phyloP scores from a whole-genome alignment of 1,140 invertebrate genomes.

The Zaprionus ornatus region DNA sequence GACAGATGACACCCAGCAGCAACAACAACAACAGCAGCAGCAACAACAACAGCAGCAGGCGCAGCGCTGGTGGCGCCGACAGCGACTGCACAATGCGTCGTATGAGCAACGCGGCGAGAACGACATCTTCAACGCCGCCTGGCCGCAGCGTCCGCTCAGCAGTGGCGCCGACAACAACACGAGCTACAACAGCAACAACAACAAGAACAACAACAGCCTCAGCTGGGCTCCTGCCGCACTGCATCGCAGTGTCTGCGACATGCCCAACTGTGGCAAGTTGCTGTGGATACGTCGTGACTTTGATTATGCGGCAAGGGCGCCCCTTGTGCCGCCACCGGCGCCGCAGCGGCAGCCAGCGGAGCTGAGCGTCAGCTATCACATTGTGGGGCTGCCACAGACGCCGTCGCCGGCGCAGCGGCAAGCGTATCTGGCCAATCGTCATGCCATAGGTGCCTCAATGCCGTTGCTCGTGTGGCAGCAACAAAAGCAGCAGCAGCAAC shows the following conservation, averaged over 20 bases:
- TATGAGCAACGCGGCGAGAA: not conserved
- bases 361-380: conserved; percentile 56
- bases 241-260: conserved; percentile 64
- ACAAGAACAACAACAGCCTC: not conserved
- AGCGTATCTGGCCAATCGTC: conserved; percentile 75
- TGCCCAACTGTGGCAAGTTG: conserved; percentile 79
- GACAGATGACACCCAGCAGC: conserved; percentile 26
- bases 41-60: conserved; percentile 15
- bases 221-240: conserved; percentile 14
- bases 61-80: conserved; percentile 36
- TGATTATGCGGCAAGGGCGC: conserved; percentile 38
- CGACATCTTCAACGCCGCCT: conserved; percentile 28
- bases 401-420: conserved; percentile 64
- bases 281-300: conserved; percentile 65
- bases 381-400: conserved; percentile 75
- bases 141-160: conserved; percentile 55
- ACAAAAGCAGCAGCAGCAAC: conserved; percentile 40
- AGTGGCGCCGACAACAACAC: conserved; percentile 40
- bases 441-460: conserved; percentile 72
- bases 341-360: conserved; percentile 13
- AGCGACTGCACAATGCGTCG: conserved; percentile 29
- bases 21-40: conserved; percentile 17
- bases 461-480: conserved; percentile 71
- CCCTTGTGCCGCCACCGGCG: conserved; percentile 44
- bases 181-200: conserved; percentile 8